phyloP scores from a whole-genome alignment of 2,888 invertebrate genomes.

The Encarsia formosa region DNA sequence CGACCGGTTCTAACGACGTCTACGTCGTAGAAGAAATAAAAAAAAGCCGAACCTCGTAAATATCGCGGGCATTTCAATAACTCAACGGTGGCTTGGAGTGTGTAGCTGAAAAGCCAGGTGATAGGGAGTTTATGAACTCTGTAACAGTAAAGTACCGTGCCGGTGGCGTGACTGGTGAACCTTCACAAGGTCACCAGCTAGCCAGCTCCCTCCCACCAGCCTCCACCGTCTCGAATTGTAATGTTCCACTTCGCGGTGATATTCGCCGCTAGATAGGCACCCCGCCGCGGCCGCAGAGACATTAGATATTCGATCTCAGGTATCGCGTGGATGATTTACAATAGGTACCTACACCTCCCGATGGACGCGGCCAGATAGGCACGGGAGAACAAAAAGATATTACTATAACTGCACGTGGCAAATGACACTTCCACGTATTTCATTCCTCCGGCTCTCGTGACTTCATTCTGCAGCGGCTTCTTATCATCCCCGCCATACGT shows the following conservation, averaged over 20 bases:
- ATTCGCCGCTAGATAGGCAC: slow-evolving; percentile 25
- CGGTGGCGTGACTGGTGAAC: no score
- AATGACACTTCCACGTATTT: slow-evolving; percentile 37
- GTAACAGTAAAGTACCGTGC: slow-evolving; percentile 5
- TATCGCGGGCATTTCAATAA: no score
- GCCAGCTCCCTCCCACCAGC: background rate
- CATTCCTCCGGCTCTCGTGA: slow-evolving; percentile 33
- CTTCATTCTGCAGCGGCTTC: no score
- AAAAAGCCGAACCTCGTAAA: no score
- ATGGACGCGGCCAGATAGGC: no score
- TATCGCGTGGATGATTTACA: slow-evolving; percentile 43
- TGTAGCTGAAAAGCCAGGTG: no score
- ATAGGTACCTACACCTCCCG: slow-evolving; percentile 8
- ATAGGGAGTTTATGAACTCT: slow-evolving; percentile 19
- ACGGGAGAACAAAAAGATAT: no score
- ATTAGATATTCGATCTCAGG: slow-evolving; percentile 40
- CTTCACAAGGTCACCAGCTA: slow-evolving; percentile 22
- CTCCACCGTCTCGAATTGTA: slow-evolving; percentile 11
- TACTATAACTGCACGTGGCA: slow-evolving; percentile 37
- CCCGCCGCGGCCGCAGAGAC: slow-evolving; percentile 30
- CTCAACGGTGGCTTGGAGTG: no score
- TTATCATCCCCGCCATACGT: no score
- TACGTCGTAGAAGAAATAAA: no score
- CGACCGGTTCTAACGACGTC: no score
- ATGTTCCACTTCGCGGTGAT: slow-evolving; percentile 27